phyloP scores from a whole-genome alignment of 2,888 invertebrate species.

The Nomada lathburiana region DNA sequence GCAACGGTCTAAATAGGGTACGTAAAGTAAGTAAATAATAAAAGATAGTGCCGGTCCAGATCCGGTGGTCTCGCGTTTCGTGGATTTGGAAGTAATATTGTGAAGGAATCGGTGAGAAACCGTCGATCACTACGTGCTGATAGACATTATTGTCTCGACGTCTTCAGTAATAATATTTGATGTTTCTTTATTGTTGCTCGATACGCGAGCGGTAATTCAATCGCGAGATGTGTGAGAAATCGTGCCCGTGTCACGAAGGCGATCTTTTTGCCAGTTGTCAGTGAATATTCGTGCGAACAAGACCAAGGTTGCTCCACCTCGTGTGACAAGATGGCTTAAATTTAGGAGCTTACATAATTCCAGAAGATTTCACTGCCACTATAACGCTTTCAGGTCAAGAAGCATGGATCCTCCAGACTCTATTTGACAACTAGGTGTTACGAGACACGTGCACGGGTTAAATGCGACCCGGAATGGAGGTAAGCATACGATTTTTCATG shows the following conservation, averaged over 20 bases:
- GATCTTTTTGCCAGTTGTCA: slow-evolving; percentile 55
- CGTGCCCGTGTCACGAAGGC: slow-evolving; percentile 5
- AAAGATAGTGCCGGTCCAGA: not conserved
- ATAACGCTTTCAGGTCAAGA: slow-evolving; percentile 77
- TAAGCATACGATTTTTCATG: slow-evolving; percentile 49
- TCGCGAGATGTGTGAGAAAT: slow-evolving; percentile 13
- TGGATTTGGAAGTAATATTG: not conserved
- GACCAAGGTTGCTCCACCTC: slow-evolving; percentile 70
- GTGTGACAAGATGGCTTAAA: slow-evolving; percentile 80
- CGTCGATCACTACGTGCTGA: slow-evolving; percentile 1
- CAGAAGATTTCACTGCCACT: slow-evolving; percentile 51
- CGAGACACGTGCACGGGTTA: slow-evolving; percentile 74
- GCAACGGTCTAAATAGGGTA: slow-evolving; percentile 82
- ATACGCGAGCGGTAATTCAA: not conserved
- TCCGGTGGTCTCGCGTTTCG: not conserved
- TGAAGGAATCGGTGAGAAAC: not conserved
- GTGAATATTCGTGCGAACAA: slow-evolving; percentile 63
- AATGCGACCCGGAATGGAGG: slow-evolving; percentile 75
- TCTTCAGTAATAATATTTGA: slow-evolving; percentile 22
- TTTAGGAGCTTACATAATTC: slow-evolving; percentile 80
- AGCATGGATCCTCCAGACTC: slow-evolving; percentile 76
- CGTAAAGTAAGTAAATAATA: slow-evolving; percentile 69
- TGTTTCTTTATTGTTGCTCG: slow-evolving; percentile 12
- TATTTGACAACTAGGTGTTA: slow-evolving; percentile 76
- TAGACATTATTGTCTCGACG: slow-evolving; percentile 30